Conservation (phyloP, 2,888 invertebrate species). For the Zonitis immaculata region DNA sequence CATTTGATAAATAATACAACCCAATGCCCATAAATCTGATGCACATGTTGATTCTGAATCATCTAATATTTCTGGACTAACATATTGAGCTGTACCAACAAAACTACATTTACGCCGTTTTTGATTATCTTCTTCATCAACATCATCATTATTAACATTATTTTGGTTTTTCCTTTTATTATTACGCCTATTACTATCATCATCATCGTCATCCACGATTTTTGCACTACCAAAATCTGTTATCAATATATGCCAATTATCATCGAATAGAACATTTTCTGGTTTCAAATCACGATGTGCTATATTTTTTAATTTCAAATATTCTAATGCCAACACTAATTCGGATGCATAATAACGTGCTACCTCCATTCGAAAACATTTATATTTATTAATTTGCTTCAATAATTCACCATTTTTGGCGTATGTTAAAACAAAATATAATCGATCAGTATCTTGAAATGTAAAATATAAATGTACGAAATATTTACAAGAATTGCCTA, state of each 20-base stretch:
- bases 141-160: conserved; percentile 29
- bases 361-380: conserved; percentile 83
- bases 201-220: conserved; percentile 54
- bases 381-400: conserved; percentile 85
- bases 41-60: conserved; percentile 70
- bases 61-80: conserved; percentile 92
- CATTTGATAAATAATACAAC: conserved; percentile 97
- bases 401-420: conserved; percentile 94
- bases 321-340: conserved; percentile 84
- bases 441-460: conserved; percentile 88
- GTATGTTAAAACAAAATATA: conserved; percentile 94
- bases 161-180: conserved; percentile 17
- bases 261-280: conserved; percentile 93
- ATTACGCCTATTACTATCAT: conserved; percentile 23
- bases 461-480: conserved; percentile 94
- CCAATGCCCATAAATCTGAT: conserved; percentile 96
- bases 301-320: conserved; percentile 81
- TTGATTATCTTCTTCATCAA: conserved; percentile 40
- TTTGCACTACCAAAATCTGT: conserved; percentile 98
- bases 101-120: conserved; percentile 74
- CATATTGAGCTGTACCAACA: conserved; percentile 98
- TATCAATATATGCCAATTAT: conserved; percentile 92
- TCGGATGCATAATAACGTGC: conserved; percentile 91
- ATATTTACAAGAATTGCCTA: conserved; percentile 66
- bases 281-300: conserved; percentile 97